A percentile compares a stretch with the other conserved stretches of the same genome.
phyloP scores from a whole-genome alignment of 1,140 invertebrate genomes.

The Pseudobourletiella spinata region DNA sequence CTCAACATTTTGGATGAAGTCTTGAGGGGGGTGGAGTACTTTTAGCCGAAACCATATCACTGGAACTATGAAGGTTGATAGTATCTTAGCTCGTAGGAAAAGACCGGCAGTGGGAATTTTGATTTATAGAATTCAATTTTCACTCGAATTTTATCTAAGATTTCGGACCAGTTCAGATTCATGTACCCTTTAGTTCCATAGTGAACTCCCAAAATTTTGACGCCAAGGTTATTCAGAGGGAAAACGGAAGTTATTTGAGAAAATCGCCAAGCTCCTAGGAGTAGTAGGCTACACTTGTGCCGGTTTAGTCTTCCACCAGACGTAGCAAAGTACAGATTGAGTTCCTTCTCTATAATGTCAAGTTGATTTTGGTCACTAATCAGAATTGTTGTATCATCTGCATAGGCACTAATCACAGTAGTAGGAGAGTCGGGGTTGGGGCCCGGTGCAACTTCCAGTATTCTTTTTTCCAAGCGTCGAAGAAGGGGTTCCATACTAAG shows the following conservation, averaged over 20 bases:
- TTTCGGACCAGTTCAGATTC: neutral
- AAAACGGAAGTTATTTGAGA: neutral
- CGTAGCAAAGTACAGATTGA: neutral
- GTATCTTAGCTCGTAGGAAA: neutral
- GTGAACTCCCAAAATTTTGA: neutral
- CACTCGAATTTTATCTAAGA: neutral
- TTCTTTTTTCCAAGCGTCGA: neutral
- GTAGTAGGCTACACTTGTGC: neutral
- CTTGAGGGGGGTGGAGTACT: neutral
- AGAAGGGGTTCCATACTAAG: conserved; percentile 6
- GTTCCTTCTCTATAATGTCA: neutral
- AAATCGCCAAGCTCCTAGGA: neutral
- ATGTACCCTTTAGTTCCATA: neutral
- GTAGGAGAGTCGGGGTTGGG: neutral
- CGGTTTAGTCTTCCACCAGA: neutral
- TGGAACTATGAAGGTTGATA: neutral
- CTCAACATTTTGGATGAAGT: neutral
- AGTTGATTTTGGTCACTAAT: neutral
- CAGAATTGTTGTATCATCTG: conserved; percentile 9
- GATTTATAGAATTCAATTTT: neutral
- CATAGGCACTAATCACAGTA: neutral
- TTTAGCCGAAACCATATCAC: neutral
- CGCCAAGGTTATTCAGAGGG: neutral
- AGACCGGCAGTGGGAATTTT: neutral
- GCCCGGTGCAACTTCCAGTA: neutral